These are phyloP conservation scores for Theropithecus gelada DNA, from an alignment of 2,113 vertebrate species.

Conservation along the genomic window DNA sequence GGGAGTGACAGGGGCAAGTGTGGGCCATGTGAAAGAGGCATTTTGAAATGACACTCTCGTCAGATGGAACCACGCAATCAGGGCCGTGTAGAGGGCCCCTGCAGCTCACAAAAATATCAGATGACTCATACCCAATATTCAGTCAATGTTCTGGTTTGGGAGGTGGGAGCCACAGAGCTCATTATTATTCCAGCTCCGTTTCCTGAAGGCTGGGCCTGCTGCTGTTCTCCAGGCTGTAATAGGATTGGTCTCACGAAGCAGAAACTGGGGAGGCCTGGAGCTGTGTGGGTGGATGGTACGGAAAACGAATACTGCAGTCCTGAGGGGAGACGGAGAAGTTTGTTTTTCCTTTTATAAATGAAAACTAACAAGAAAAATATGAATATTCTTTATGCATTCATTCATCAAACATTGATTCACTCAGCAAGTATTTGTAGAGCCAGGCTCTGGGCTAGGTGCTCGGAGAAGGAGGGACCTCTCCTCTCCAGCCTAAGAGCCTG, in stretches of 20 bases:
- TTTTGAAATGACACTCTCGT: constrained; percentile 67
- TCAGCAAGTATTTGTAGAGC: background rate
- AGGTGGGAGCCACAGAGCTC: constrained; percentile 56
- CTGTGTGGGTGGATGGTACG: constrained; percentile 38
- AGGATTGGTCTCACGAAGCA: constrained; percentile 60
- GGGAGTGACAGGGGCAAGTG: constrained; percentile 76
- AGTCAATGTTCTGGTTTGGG: constrained; percentile 61
- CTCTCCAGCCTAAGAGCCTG: background rate
- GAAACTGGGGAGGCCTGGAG: constrained; percentile 41
- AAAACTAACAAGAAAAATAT: background rate
- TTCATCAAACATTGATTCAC: background rate
- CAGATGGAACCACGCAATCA: constrained; percentile 64
- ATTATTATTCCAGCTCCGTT: constrained; percentile 61
- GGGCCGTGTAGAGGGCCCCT: constrained; percentile 55
- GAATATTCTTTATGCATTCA: background rate
- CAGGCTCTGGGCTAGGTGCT: background rate
- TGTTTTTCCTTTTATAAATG: background rate
- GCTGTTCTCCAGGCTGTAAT: constrained; percentile 74
- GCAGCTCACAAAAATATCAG: constrained; percentile 55
- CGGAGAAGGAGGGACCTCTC: background rate
- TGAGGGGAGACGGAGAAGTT: background rate
- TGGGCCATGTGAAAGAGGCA: constrained; percentile 72
- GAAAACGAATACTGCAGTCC: constrained; percentile 33
- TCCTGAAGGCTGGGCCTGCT: constrained; percentile 61
- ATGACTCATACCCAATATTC: constrained; percentile 70